Base-by-base conservation (phyloP, 1,140 invertebrate genomes). In the Bilobella aurantiaca region DNA sequence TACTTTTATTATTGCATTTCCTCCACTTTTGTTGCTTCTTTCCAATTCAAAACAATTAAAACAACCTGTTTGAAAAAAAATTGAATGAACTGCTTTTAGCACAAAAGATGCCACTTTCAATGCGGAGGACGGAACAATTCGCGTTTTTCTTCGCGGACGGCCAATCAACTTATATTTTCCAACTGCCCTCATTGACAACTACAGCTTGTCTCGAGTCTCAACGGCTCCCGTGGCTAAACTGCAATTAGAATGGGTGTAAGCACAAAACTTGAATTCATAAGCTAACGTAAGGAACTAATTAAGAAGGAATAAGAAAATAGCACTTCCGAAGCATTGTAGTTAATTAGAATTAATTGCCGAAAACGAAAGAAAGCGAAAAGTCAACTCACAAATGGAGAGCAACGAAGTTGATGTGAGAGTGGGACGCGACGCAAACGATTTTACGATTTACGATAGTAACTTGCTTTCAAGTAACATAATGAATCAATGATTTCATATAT, bases 161-260 rank as follows among this genome's bases (percentile, higher is more conserved):
- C 89, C 88, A 0, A 81, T 94, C 30, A 82, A 86, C 32, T 78
- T 95, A 60, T 85, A 90, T 75, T 85, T 87, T 5, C 90, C 91
- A 21, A 80, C 83, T 31, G 60, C 79, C 42, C 75, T 84, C 14
- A 73, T 75, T 18, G 86, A 89, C 34, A 80, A 77, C 60, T 88
- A 89, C 76, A 86, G 88, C 74, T 83, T 87, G 18, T 85, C 84
- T 69, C 90, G 89, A 80, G 88, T 91, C 28, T 85, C 83, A 31
- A 86, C 86, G 3, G 84, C 88, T 12, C 91, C 92, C 5, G 81
- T 84, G 21, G 85, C 84, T 73, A 89, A 87, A 77, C 82, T 95
- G 14, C 90, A 91, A 76, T 78, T 96, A 18, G 91, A 95, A 77
- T 95, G 92, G 92, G 91, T 92, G 75, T 90, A 85, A 78, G 74